Percentiles rank a stretch among this genome's conserved stretches.
These are phyloP conservation scores for Pristionchus japonicus DNA, from an alignment of 2,888 invertebrate species.

Conservation along the genomic window DNA sequence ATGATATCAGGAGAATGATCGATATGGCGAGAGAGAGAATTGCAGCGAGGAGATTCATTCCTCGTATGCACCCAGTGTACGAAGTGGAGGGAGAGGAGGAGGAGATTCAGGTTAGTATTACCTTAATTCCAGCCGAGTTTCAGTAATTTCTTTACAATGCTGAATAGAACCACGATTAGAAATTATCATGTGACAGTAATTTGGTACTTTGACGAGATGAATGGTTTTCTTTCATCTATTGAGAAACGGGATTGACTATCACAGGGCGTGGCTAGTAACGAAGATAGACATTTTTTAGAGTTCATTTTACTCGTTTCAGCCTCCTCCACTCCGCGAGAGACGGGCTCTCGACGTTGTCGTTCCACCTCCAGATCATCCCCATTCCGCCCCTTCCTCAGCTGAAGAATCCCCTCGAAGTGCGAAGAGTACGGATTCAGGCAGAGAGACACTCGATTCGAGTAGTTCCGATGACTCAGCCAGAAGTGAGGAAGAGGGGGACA, in stretches of 20 bases:
- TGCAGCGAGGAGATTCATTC: neutral
- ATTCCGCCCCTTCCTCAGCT: neutral
- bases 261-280: too few relatives aligned
- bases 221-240: too few relatives aligned
- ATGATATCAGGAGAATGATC: slow-evolving; percentile 87
- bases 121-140: neutral
- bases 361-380: neutral
- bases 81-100: neutral
- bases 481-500: slow-evolving; percentile 1
- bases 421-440: slow-evolving; percentile 45
- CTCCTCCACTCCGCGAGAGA: neutral
- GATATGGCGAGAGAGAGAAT: slow-evolving; percentile 83
- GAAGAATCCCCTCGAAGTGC: slow-evolving; percentile 44
- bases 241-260: too few relatives aligned
- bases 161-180: too few relatives aligned
- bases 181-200: too few relatives aligned
- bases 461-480: neutral
- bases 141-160: too few relatives aligned
- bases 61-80: neutral
- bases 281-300: too few relatives aligned
- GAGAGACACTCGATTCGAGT: slow-evolving; percentile 27
- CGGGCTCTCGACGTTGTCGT: slow-evolving; percentile 7
- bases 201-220: too few relatives aligned
- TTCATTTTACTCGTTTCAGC: neutral
- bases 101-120: neutral